phyloP scores from a whole-genome alignment of 1,140 invertebrate species.

The Linepithema humile region DNA sequence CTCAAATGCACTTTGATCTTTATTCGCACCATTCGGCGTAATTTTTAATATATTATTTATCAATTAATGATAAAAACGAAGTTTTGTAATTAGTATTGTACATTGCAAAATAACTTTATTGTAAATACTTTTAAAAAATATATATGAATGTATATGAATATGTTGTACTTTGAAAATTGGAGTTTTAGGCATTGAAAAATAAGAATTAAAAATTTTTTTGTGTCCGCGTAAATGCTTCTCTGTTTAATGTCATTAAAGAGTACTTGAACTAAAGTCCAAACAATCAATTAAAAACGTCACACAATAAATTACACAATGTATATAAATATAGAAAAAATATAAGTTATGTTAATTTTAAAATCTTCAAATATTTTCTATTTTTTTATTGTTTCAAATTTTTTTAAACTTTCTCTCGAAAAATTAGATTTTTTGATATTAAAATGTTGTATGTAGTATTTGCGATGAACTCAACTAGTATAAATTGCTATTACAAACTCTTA shows the following conservation, averaged over 20 bases:
- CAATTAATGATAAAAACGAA: slow-evolving; percentile 7
- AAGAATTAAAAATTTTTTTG: neutral
- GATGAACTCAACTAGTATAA: too few species aligned
- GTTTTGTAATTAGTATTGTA: slow-evolving; percentile 4
- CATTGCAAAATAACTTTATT: neutral
- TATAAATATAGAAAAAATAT: too few species aligned
- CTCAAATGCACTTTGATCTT: slow-evolving; percentile 44
- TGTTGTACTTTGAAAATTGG: neutral
- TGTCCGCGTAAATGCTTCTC: neutral
- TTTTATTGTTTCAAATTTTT: too few species aligned
- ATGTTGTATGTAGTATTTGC: neutral
- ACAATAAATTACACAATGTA: too few species aligned
- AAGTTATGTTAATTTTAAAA: too few species aligned
- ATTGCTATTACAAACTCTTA: neutral
- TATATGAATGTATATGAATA: neutral
- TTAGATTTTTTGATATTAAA: neutral
- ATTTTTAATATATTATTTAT: slow-evolving; percentile 38
- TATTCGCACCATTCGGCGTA: neutral
- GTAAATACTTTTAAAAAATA: neutral
- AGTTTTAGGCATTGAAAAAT: neutral
- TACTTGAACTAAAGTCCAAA: too few species aligned
- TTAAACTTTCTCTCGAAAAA: neutral
- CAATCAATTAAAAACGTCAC: too few species aligned
- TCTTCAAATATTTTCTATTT: too few species aligned
- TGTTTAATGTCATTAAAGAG: too few species aligned